Base-by-base conservation (phyloP, 2,797 vertebrate genomes). In the Aphelocoma californica region DNA sequence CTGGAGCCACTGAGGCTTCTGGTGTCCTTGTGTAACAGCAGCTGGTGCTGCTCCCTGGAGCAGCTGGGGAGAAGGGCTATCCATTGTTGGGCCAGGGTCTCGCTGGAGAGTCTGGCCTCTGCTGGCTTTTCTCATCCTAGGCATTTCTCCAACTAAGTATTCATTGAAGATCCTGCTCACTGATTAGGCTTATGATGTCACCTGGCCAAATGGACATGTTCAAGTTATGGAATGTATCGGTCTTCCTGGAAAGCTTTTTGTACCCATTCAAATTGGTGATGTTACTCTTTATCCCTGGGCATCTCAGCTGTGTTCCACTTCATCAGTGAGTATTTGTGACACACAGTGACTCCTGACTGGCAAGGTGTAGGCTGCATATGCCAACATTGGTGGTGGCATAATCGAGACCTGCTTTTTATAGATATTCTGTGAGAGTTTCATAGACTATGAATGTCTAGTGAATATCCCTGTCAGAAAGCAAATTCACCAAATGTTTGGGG, bases 321-420 rank as follows among this genome's bases (percentile, higher is more conserved):
- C 72, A 58, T 69, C 45, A 53, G 23, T 32, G 36, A 47, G 8
- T 10, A 18, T 4, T 17, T 2, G 3, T 78, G 75, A 48, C 26
- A 31, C 2, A 26, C 40, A 54, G 66, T 74, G 50, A 29, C 36
- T 88, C 18, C 69, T 73, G 58, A 64, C 62, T 88, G 80, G 40
- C 58, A 66, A 86, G 58, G 29, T 75, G 48, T 42, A 47, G 72
- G 47, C 29, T 80, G 72, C 44, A 5, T 51, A 21, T 65, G 71
- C 53, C 83, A 60, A 24, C 36, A 54, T 24, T 1, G 5, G 9
- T 42, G 21, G 28, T 70, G 44, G 58, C 24, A 19, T 69, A 28
- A 62, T 12, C 66, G 57, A 78, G 34, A 90, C 44, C 42, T 66
- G 40, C 56, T 84, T 91, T 82, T 91, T 87, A 57, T 60, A 85